Conservation (phyloP, 2,888 invertebrate species). For the Schizaphis graminum region DNA sequence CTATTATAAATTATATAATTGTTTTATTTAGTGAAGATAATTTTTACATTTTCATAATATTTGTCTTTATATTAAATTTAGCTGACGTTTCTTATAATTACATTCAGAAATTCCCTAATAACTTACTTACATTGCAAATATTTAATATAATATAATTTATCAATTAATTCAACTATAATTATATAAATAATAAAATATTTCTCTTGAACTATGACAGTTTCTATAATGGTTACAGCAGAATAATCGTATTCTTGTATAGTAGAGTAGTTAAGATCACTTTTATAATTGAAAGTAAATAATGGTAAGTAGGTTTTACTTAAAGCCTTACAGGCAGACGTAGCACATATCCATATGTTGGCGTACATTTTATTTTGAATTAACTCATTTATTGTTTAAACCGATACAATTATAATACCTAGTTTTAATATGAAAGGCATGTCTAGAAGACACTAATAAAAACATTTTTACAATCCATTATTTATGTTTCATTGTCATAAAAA, state of each 20-base stretch:
- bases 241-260: not conserved
- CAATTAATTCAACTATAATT: not conserved
- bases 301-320: not conserved
- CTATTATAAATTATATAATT: not conserved
- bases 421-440: not conserved
- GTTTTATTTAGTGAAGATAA: not conserved
- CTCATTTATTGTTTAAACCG: not conserved
- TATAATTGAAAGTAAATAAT: not conserved
- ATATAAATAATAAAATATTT: not conserved
- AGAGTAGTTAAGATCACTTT: not conserved
- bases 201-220: not conserved
- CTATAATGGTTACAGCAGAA: not conserved
- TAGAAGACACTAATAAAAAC: not conserved
- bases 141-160: not conserved
- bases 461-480: conserved; percentile 13
- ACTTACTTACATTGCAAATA: not conserved
- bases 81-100: not conserved
- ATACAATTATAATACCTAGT: not conserved
- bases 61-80: not conserved
- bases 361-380: not conserved
- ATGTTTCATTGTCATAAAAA: conserved; percentile 32
- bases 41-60: not conserved
- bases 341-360: not conserved
- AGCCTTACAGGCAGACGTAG: not conserved
- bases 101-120: not conserved